A percentile compares a stretch with the other conserved stretches of the same genome.
Conservation (phyloP, 2,888 invertebrate genomes). For the Ornithoptera alexandrae region DNA sequence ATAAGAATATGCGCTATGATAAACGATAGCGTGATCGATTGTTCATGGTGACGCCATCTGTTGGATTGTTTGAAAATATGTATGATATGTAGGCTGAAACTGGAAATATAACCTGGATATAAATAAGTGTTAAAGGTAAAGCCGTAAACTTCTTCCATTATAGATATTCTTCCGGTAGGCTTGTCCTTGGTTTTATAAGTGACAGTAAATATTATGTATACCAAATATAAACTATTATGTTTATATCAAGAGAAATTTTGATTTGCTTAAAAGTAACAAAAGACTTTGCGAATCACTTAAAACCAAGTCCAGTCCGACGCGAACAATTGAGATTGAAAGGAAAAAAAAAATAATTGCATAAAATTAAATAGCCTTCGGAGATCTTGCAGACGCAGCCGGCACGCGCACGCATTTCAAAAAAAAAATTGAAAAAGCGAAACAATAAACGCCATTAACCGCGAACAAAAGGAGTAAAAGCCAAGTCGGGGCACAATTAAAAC, state of each 20-base stretch:
- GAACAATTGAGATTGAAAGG: slow-evolving; percentile 29
- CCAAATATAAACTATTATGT: too few species aligned
- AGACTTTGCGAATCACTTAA: slow-evolving; percentile 25
- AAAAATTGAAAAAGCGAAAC: slow-evolving; percentile 50
- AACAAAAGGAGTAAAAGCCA: slow-evolving; percentile 78
- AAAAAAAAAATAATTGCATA: slow-evolving; percentile 36
- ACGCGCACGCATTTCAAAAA: slow-evolving; percentile 68
- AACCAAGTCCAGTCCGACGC: slow-evolving; percentile 31
- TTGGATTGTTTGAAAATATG: too few species aligned
- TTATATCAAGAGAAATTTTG: neutral
- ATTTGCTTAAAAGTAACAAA: neutral
- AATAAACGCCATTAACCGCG: slow-evolving; percentile 76
- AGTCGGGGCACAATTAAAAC: slow-evolving; percentile 78
- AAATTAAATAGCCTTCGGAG: slow-evolving; percentile 44
- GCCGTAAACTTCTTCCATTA: too few species aligned
- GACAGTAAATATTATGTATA: too few species aligned
- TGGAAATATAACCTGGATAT: too few species aligned
- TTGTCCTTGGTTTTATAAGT: too few species aligned
- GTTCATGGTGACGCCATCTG: too few species aligned
- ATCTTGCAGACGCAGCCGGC: slow-evolving; percentile 69
- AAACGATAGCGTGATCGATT: too few species aligned
- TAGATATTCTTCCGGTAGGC: too few species aligned
- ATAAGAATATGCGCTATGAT: too few species aligned
- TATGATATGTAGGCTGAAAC: too few species aligned
- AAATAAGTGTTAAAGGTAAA: too few species aligned